Base-by-base conservation (phyloP, 2,113 vertebrate species). In the Atlantisia rogersi region DNA sequence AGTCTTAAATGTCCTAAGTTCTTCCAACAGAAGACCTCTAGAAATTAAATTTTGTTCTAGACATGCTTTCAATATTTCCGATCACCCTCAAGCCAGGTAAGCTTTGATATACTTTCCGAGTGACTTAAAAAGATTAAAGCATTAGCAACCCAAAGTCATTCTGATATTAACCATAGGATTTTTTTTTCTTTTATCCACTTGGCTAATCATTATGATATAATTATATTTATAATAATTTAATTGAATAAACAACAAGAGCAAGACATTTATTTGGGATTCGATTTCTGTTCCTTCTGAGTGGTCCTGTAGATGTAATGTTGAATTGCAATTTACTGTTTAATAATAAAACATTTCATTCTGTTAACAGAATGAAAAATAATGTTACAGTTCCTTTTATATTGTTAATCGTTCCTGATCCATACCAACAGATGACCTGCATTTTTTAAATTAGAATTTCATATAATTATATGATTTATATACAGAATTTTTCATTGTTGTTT, bases 281-380 rank as follows among this genome's bases (percentile, higher is more conserved):
- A 18, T 48, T 89, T 86, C 56, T 81, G 25, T 53, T 89, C 31
- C 12, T 85, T 78, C 22, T 55, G 13, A 92, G 64, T 76, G n/a
- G 32, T 42, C 2, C 59, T 92, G 29, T 53, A 87, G 46, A 31
- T 78, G 40, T 63, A 75, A 50, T 88, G 9, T 55, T 95, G 50
- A 87, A 94, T 48, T 56, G 6, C 9, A 50, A 59, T 88, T 95
- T 94, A 40, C 19, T 9, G 13, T 40, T 56, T 87, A 82, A 52
- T 87, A 58, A 67, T 44, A 35, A 35, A 35, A 35, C 35, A 35
- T 35, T 35, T 35, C 35, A 90, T 37, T 90, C 5, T 95, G 74
- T 95, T 90, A 94, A 76, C 15, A 53, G 37, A 55, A 80, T 14
- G 8, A 95, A 95, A 97, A 96, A 74, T 22, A 81, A 77, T 37